phyloP scores from a whole-genome alignment of 2,113 vertebrate species.

The Trogon surrucura region DNA sequence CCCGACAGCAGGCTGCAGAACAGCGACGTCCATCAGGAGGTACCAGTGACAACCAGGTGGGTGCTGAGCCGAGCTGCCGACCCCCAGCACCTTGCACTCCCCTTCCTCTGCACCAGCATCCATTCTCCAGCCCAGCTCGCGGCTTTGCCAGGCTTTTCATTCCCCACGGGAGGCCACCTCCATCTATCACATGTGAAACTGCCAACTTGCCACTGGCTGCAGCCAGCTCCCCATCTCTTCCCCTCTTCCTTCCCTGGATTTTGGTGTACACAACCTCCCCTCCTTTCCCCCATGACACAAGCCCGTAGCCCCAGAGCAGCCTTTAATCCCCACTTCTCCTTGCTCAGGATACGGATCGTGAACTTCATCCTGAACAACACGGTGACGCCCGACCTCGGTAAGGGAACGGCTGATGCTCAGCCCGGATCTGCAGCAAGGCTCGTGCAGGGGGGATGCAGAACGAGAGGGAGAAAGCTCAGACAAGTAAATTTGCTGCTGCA shows the following conservation, averaged over 20 bases:
- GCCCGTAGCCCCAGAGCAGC: background rate
- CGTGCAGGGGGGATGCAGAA: background rate
- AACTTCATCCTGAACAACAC: conserved; percentile 81
- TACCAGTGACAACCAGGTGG: conserved; percentile 76
- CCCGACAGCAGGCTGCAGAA: conserved; percentile 36
- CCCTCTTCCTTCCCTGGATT: background rate
- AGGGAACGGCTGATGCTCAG: conserved; percentile 40
- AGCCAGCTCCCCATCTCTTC: background rate
- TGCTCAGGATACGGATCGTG: conserved; percentile 85
- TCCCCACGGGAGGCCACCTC: background rate
- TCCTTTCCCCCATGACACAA: background rate
- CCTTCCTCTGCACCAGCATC: background rate
- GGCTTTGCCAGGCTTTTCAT: background rate
- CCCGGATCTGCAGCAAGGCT: background rate
- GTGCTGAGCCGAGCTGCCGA: background rate
- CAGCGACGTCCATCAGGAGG: background rate
- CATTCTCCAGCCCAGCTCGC: background rate
- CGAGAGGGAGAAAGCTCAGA: background rate
- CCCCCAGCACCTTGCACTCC: background rate
- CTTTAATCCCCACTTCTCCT: background rate
- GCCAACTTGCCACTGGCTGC: background rate
- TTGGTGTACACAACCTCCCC: background rate
- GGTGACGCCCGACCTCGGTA: conserved; percentile 58
- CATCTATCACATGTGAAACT: fast-evolving
- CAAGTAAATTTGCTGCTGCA: background rate